Conservation (phyloP, 2,888 invertebrate genomes). For the Oxytorus armatus region DNA sequence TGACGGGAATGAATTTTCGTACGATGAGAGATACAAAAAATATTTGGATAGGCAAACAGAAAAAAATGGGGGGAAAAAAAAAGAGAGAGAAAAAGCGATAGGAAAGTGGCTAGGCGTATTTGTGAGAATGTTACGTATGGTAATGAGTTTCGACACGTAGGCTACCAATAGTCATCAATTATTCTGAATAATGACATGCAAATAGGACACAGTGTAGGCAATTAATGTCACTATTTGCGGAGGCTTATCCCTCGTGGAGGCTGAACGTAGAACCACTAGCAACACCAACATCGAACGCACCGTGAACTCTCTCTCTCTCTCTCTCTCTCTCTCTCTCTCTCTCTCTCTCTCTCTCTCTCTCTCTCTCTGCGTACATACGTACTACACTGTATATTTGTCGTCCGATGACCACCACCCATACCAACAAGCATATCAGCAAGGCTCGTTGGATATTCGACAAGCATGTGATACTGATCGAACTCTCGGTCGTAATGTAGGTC, state of each 20-base stretch:
- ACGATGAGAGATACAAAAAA: neutral
- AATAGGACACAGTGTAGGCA: slow-evolving; percentile 80
- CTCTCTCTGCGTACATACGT: slow-evolving; percentile 27
- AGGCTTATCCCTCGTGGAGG: slow-evolving; percentile 79
- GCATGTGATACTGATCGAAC: slow-evolving; percentile 76
- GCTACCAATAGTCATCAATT: slow-evolving; percentile 82
- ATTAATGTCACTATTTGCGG: slow-evolving; percentile 83
- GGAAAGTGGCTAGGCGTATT: slow-evolving; percentile 43
- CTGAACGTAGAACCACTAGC: slow-evolving; percentile 65
- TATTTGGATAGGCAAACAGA: slow-evolving; percentile 7
- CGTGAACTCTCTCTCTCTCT: slow-evolving; percentile 16
- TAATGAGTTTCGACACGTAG: slow-evolving; percentile 80
- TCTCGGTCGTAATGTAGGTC: slow-evolving; percentile 72
- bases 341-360: neutral
- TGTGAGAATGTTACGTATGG: slow-evolving; percentile 77
- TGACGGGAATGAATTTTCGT: neutral
- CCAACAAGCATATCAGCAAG: slow-evolving; percentile 50
- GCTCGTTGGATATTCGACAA: slow-evolving; percentile 72
- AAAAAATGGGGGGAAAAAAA: slow-evolving; percentile 21
- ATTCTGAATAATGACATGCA: slow-evolving; percentile 83
- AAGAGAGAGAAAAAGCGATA: neutral
- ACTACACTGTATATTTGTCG: slow-evolving; percentile 73
- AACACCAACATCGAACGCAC: slow-evolving; percentile 57
- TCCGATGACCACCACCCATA: slow-evolving; percentile 64
- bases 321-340: slow-evolving; percentile 6